phyloP scores from a whole-genome alignment of 2,888 invertebrate species.

The Tortrix viridana region DNA sequence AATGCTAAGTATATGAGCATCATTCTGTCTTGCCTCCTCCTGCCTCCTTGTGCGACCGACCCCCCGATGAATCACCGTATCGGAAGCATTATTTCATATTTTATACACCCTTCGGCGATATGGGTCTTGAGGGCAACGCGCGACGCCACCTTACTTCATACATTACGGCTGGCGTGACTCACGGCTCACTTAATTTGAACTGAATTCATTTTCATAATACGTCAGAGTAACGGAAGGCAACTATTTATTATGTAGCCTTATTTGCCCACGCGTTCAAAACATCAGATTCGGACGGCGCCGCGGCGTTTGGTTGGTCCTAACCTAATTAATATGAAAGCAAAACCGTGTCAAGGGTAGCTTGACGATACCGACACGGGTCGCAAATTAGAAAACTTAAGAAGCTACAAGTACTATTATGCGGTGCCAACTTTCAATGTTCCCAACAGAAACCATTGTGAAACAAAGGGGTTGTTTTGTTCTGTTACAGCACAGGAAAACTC shows the following conservation, averaged over 20 bases:
- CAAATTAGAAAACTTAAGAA: constrained; percentile 15
- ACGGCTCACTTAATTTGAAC: constrained; percentile 36
- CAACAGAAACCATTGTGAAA: background rate
- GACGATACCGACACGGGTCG: constrained; percentile 16
- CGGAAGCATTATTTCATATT: constrained; percentile 12
- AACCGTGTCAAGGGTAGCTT: constrained; percentile 32
- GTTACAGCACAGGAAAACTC: constrained; percentile 1
- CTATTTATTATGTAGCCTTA: constrained; percentile 29
- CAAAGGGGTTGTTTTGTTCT: background rate
- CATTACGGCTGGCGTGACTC: constrained; percentile 30
- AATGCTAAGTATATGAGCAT: too few species aligned
- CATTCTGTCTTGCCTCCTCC: background rate
- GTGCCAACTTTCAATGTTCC: background rate
- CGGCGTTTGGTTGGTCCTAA: background rate
- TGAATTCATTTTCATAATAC: constrained; percentile 39
- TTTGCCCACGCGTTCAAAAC: constrained; percentile 7
- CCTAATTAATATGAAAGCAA: constrained; percentile 32
- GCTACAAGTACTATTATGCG: constrained; percentile 2
- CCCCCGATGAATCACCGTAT: constrained; percentile 7
- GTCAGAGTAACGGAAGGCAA: constrained; percentile 24
- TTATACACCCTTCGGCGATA: constrained; percentile 10
- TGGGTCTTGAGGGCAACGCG: constrained; percentile 8
- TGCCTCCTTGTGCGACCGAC: background rate
- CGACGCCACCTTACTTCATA: constrained; percentile 5
- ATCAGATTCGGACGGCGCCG: background rate